A percentile compares a stretch with the other conserved stretches of the same genome.
These are phyloP conservation scores for Autographa gamma DNA, from an alignment of 2,888 invertebrate species.

Conservation along the genomic window DNA sequence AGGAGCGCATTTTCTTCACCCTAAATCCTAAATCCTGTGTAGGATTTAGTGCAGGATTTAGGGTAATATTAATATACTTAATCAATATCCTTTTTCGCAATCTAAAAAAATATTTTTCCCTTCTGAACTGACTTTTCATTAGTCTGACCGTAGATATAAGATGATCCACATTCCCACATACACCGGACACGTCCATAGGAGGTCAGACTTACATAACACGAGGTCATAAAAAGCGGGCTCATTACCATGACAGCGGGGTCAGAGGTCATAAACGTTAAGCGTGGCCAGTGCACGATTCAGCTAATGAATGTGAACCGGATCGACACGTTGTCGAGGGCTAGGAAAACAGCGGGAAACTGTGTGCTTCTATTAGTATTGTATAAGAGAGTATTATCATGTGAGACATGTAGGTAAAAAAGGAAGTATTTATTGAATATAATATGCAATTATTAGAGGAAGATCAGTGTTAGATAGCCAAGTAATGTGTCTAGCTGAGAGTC, in stretches of 20 bases:
- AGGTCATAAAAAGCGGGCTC: constrained; percentile 31
- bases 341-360: constrained; percentile 17
- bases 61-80: too few relatives aligned
- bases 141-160: neutral
- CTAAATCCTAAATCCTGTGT: too few relatives aligned
- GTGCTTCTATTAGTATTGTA: too few relatives aligned
- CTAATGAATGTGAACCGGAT: constrained; percentile 64
- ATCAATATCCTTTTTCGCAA: neutral
- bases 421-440: too few relatives aligned
- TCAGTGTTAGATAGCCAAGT: too few relatives aligned
- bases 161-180: neutral
- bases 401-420: too few relatives aligned
- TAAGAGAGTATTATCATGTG: too few relatives aligned
- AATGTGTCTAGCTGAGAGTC: too few relatives aligned
- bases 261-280: constrained; percentile 53
- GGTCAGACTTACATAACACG: constrained; percentile 18
- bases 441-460: too few relatives aligned
- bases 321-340: constrained; percentile 36
- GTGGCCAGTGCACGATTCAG: constrained; percentile 54
- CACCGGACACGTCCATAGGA: neutral
- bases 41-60: too few relatives aligned
- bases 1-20: too few relatives aligned
- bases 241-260: constrained; percentile 52
- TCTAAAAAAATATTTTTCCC: neutral
- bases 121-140: neutral